These are phyloP conservation scores for Zoanthus gigantus DNA, from an alignment of 92 coral and sea anemone genomes.

Conservation along the genomic window DNA sequence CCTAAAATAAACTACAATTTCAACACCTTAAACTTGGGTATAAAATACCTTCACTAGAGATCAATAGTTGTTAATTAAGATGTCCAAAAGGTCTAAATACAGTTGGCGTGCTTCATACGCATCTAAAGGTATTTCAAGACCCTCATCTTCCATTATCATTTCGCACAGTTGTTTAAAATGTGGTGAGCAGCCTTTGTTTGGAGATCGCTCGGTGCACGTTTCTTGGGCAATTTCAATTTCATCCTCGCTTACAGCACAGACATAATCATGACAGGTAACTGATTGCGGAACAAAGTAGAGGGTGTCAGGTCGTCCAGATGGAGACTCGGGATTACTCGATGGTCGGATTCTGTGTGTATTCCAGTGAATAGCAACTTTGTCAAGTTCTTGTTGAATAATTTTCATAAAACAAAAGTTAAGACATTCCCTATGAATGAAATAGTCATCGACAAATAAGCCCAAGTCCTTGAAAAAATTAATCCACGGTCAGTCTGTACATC, in stretches of 20 bases:
- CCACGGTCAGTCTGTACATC: slow-evolving; percentile 65
- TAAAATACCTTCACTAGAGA: slow-evolving; percentile 24
- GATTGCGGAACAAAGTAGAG: slow-evolving; percentile 68
- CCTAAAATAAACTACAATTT: not conserved
- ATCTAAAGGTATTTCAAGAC: slow-evolving; percentile 65
- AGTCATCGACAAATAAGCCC: slow-evolving; percentile 60
- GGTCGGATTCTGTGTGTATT: slow-evolving; percentile 48
- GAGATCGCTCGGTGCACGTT: slow-evolving; percentile 58
- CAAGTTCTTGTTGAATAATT: slow-evolving; percentile 52
- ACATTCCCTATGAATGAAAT: slow-evolving; percentile 60
- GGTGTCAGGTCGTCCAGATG: slow-evolving; percentile 68
- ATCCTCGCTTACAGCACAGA: slow-evolving; percentile 66
- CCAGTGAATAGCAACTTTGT: slow-evolving; percentile 47
- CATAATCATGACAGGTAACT: slow-evolving; percentile 61
- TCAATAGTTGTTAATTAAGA: slow-evolving; percentile 5
- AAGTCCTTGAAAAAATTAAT: slow-evolving; percentile 65
- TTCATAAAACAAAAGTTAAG: slow-evolving; percentile 57
- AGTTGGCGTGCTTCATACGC: slow-evolving; percentile 62
- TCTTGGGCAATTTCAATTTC: slow-evolving; percentile 72
- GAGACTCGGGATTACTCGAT: slow-evolving; percentile 58
- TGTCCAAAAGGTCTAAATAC: slow-evolving; percentile 49
- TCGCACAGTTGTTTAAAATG: slow-evolving; percentile 67
- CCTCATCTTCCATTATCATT: slow-evolving; percentile 79
- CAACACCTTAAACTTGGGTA: slow-evolving; percentile 3
- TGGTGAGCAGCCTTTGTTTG: slow-evolving; percentile 64